A percentile compares a stretch with the other conserved stretches of the same genome.
Evolutionary conservation across 2,888 invertebrate species (phyloP).

Genomic region (Saturnia pavonia): DNA sequence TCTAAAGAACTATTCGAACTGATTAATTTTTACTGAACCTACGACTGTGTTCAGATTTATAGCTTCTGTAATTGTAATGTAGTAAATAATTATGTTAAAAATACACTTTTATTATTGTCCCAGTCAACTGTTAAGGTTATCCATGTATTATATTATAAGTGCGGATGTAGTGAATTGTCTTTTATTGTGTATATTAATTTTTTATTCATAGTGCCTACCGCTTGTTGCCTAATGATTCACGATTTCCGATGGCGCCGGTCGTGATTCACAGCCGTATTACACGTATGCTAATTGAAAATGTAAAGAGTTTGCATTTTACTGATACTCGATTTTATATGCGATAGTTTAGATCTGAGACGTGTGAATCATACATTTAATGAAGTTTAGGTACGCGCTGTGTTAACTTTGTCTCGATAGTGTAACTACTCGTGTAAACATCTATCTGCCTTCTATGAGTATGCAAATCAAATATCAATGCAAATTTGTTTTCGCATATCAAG

Average conservation of each 20-base stretch:
- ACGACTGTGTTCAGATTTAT: not conserved
- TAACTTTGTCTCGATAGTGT: not conserved
- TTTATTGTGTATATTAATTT: conserved; percentile 21
- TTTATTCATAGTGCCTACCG: conserved; percentile 27
- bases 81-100: not conserved
- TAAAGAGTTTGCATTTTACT: conserved; percentile 15
- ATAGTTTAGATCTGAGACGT: conserved; percentile 4
- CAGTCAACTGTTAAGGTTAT: not conserved
- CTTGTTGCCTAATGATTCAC: conserved; percentile 38
- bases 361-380: not conserved
- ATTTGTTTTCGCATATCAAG: not conserved
- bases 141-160: not conserved
- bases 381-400: not conserved
- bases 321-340: not conserved
- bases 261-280: conserved; percentile 31
- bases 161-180: conserved; percentile 16
- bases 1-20: not conserved
- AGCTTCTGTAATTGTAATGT: not conserved
- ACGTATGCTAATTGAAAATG: conserved; percentile 32
- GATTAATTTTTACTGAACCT: not conserved
- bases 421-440: not conserved
- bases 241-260: conserved; percentile 29
- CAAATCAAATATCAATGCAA: not conserved
- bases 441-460: not conserved
- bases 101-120: not conserved